Base-by-base conservation (phyloP, 2,888 invertebrate species). In the Aphrophora alni region DNA sequence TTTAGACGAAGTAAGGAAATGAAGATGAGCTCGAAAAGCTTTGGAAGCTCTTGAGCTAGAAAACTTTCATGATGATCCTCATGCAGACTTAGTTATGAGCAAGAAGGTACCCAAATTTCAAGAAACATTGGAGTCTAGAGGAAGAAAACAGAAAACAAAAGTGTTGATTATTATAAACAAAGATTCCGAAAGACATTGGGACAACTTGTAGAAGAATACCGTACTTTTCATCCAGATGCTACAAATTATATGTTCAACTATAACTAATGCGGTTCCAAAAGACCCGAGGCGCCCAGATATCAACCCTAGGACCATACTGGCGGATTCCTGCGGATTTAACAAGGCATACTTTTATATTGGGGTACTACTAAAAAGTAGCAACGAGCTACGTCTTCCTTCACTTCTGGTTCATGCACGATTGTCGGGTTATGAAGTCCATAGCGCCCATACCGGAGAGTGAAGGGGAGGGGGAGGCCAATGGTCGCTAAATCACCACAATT, bases 11-110 rank as follows among this genome's bases (percentile, higher is more conserved):
- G 96, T 95, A 0, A 93, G 97, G 0, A 91, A 98, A n/a, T 92
- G 93, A 86, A 90, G 98, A 12, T 91, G 98, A 72, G 95, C 95
- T 27, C 92, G 96, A 78, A 98, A 98, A 88, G 96, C 97, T 0
- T 89, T 99, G 73, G 99, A 99, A 88, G 96, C 97, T 0, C 89
- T 99, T 27, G 98, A 99, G 87, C 95, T 95, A 85, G 99, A 99
- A 87, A 99, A 99, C 88, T 99, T 96, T 88, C 98, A 98, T 87
- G 98, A 98, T 87, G 99, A 99, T 89, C 99, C 99, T 0, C 98
- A 99, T 87, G 98, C 98, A 0, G 98, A 99, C 89, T 91, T 83
- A 90, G 92, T 92, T 70, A 93, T 93, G 92, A 98, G 97, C 84
- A 99, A 99, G 87, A 98, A 98, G 88, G 92, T 96, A 17, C 98